A percentile compares a stretch with the other conserved stretches of the same genome.
Evolutionary conservation across 2,797 vertebrate genomes (phyloP).

Genomic region (Chelon labrosus): DNA sequence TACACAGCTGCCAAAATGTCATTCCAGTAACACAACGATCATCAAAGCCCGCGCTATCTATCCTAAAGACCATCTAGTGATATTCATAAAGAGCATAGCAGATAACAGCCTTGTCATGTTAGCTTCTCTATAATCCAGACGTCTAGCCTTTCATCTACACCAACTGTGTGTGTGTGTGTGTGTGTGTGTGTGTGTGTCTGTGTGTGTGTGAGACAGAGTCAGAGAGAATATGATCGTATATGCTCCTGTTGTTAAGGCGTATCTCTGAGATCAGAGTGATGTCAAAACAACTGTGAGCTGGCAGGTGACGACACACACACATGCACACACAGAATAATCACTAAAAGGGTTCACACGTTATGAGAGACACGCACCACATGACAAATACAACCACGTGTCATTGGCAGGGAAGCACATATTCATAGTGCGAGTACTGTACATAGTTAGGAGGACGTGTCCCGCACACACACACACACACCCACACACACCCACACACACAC

Average conservation of each 20-base stretch:
- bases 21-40: slow-evolving; percentile 73
- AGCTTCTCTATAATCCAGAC: slow-evolving; percentile 79
- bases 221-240: slow-evolving; percentile 74
- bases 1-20: slow-evolving; percentile 81
- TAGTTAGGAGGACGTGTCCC: background rate
- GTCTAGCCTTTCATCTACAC: slow-evolving; percentile 76
- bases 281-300: slow-evolving; percentile 76
- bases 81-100: slow-evolving; percentile 86
- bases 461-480: slow-evolving; percentile 12
- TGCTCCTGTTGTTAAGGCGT: slow-evolving; percentile 79
- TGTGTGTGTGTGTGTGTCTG: slow-evolving; percentile 14
- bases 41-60: slow-evolving; percentile 78
- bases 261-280: slow-evolving; percentile 79
- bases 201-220: slow-evolving; percentile 9
- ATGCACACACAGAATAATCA: background rate
- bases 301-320: slow-evolving; percentile 67
- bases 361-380: slow-evolving; percentile 12
- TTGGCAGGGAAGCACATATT: slow-evolving; percentile 2
- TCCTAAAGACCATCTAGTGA: slow-evolving; percentile 83
- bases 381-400: slow-evolving; percentile 13
- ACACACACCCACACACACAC: slow-evolving; percentile 3
- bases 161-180: slow-evolving; percentile 9
- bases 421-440: background rate
- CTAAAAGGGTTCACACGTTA: slow-evolving; percentile 31
- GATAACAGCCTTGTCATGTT: slow-evolving; percentile 84